phyloP scores from a whole-genome alignment of 2,797 vertebrate species.

The Liasis olivaceus region DNA sequence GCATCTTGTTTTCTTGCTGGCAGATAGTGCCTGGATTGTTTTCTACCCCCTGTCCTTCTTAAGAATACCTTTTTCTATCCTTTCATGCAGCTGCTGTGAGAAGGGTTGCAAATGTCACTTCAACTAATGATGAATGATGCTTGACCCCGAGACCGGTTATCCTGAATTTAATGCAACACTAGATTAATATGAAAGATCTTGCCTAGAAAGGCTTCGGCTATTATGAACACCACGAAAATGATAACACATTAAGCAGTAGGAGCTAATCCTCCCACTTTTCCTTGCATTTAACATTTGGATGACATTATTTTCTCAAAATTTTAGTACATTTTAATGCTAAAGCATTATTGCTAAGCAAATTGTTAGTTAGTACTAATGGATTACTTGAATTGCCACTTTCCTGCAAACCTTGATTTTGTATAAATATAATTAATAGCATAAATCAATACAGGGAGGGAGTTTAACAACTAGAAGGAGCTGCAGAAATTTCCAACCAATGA shows the following conservation, averaged over 20 bases:
- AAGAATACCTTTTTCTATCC: constrained; percentile 91
- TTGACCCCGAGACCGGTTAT: constrained; percentile 88
- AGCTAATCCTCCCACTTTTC: constrained; percentile 58
- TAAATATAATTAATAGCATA: constrained; percentile 94
- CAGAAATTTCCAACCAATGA: constrained; percentile 93
- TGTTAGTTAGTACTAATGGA: constrained; percentile 65
- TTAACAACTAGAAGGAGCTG: constrained; percentile 94
- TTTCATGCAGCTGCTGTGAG: constrained; percentile 81
- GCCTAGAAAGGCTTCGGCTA: constrained; percentile 74
- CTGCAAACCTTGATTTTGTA: constrained; percentile 81
- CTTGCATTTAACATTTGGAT: constrained; percentile 62
- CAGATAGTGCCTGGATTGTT: constrained; percentile 86
- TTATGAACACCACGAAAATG: constrained; percentile 70
- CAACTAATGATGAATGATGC: constrained; percentile 96
- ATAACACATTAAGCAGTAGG: constrained; percentile 71
- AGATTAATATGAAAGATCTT: constrained; percentile 87
- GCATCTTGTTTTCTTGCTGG: constrained; percentile 90
- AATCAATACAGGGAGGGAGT: constrained; percentile 90
- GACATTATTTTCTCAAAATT: constrained; percentile 68
- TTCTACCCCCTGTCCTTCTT: constrained; percentile 78
- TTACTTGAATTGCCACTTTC: constrained; percentile 81
- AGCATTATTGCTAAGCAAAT: constrained; percentile 65
- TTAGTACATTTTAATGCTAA: constrained; percentile 66
- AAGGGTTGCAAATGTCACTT: constrained; percentile 96
- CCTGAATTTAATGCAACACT: constrained; percentile 82